phyloP scores from a whole-genome alignment of 2,113 vertebrate genomes.

The Eretmochelys imbricata region DNA sequence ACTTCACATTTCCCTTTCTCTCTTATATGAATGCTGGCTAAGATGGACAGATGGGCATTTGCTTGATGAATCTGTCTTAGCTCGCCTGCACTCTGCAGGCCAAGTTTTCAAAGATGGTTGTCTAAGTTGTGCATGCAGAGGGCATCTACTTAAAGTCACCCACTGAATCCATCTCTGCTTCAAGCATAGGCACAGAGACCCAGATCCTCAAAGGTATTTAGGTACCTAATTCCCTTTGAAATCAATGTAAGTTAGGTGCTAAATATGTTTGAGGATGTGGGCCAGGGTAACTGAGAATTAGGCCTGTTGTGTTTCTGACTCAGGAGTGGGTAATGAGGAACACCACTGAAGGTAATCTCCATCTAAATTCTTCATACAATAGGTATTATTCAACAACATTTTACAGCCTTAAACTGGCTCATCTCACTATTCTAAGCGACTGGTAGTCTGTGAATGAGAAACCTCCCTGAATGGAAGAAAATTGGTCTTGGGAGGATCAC shows the following conservation, averaged over 20 bases:
- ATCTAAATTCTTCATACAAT: neutral
- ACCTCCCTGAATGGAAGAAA: neutral
- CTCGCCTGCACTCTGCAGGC: neutral
- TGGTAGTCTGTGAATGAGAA: neutral
- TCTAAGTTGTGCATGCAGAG: fast-evolving
- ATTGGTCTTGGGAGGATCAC: neutral
- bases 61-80: neutral
- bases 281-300: neutral
- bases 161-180: neutral
- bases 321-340: neutral
- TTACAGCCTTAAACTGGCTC: neutral
- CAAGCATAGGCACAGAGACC: neutral
- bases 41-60: neutral
- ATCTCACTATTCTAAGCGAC: neutral
- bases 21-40: neutral
- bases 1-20: neutral
- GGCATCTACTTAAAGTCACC: neutral
- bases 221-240: neutral
- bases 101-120: neutral
- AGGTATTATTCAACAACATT: neutral
- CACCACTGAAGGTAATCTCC: neutral
- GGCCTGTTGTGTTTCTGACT: fast-evolving
- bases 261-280: neutral
- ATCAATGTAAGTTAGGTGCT: neutral
- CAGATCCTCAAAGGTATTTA: neutral